Evolutionary conservation across 2,888 invertebrate genomes (phyloP).

Genomic region (Ormyrus rosae): DNA sequence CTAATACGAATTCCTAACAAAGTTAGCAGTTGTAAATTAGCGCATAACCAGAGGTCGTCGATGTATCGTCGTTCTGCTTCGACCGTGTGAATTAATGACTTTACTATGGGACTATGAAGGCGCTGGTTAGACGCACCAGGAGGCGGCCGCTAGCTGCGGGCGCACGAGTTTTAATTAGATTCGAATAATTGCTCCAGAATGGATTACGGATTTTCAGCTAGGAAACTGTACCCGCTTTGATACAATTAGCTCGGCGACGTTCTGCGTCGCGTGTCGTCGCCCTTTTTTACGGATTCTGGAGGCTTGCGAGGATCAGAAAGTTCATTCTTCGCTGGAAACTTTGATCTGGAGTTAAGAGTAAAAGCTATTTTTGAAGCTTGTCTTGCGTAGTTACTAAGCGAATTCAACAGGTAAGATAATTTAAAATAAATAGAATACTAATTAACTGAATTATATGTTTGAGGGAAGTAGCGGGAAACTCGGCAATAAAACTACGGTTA

Average conservation of each 20-base stretch:
- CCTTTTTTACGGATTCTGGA: background rate
- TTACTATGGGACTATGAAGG: constrained; percentile 45
- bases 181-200: constrained; percentile 62
- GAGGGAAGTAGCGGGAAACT: too few relatives aligned
- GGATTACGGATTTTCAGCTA: constrained; percentile 60
- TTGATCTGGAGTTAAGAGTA: too few relatives aligned
- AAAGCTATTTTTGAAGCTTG: too few relatives aligned
- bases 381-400: too few relatives aligned
- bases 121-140: constrained; percentile 15
- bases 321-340: too few relatives aligned
- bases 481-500: too few relatives aligned
- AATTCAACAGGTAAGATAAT: too few relatives aligned
- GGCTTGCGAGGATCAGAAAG: background rate
- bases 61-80: constrained; percentile 57
- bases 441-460: too few relatives aligned
- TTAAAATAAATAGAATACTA: too few relatives aligned
- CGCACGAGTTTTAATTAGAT: constrained; percentile 66
- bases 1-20: constrained; percentile 57
- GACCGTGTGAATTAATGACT: constrained; percentile 63
- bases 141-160: background rate
- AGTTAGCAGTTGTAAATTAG: constrained; percentile 58
- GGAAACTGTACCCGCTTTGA: constrained; percentile 60
- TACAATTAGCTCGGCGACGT: constrained; percentile 52
- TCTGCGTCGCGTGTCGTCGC: background rate
- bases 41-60: constrained; percentile 52